Percentiles rank a stretch among this genome's conserved stretches.
Conservation (phyloP, 1,140 invertebrate species). For the Musca domestica region DNA sequence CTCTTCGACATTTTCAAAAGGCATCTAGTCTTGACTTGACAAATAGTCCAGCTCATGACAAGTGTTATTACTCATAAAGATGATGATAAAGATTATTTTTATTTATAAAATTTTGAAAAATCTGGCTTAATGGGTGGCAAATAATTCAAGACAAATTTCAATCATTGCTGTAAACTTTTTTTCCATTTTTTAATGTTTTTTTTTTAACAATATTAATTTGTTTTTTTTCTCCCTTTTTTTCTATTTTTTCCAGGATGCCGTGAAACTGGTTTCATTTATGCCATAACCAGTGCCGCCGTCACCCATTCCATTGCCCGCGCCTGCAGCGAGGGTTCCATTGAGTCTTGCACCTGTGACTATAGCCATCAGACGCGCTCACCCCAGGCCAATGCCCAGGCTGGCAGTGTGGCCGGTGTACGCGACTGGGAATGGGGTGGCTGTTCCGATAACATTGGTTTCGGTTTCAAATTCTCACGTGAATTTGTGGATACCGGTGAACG, state of each 20-base stretch:
- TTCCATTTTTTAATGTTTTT: too few species aligned
- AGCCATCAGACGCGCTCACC: slow-evolving; percentile 71
- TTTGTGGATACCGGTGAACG: slow-evolving; percentile 93
- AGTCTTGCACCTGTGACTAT: slow-evolving; percentile 94
- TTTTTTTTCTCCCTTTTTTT: slow-evolving; percentile 24
- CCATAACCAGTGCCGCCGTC: slow-evolving; percentile 92
- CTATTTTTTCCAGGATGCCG: slow-evolving; percentile 72
- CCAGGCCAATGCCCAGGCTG: slow-evolving; percentile 54
- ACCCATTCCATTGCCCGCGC: slow-evolving; percentile 90
- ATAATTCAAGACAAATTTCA: neutral
- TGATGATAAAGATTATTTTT: slow-evolving; percentile 23
- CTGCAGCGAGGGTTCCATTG: slow-evolving; percentile 91
- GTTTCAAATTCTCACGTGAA: slow-evolving; percentile 85
- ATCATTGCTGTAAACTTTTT: too few species aligned
- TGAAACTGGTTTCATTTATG: slow-evolving; percentile 96
- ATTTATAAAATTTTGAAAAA: too few species aligned
- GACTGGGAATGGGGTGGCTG: slow-evolving; percentile 97
- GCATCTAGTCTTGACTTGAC: neutral
- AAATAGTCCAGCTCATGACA: slow-evolving; percentile 39
- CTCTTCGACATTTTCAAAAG: too few species aligned
- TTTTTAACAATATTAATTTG: slow-evolving; percentile 19
- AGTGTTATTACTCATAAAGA: slow-evolving; percentile 48
- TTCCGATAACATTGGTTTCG: slow-evolving; percentile 93
- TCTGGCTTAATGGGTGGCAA: slow-evolving; percentile 11
- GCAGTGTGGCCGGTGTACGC: slow-evolving; percentile 61